phyloP scores from a whole-genome alignment of 35 echinoderm and acorn worm genomes.

The Apostichopus californicus region DNA sequence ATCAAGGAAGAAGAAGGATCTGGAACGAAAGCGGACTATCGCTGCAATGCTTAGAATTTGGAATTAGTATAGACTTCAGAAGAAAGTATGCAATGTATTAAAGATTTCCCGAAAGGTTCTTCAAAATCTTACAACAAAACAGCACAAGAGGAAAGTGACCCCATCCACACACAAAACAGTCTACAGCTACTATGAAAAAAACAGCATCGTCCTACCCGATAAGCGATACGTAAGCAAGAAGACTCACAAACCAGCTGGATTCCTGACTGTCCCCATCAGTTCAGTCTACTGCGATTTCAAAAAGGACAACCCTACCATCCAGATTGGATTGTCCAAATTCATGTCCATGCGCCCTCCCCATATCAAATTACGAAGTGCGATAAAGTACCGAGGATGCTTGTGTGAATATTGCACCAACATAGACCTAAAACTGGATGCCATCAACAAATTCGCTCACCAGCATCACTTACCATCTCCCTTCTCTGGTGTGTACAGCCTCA shows the following conservation, averaged over 20 bases:
- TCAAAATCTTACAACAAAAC: background rate
- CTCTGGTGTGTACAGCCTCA: background rate
- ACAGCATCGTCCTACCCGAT: constrained; percentile 10
- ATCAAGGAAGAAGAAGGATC: constrained; percentile 10
- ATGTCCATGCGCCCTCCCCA: constrained; percentile 28
- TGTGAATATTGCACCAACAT: constrained; percentile 65
- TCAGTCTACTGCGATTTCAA: constrained; percentile 18
- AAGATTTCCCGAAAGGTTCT: background rate
- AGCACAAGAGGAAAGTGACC: constrained; percentile 9
- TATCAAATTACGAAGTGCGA: constrained; percentile 21
- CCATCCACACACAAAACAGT: background rate
- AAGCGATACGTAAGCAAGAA: constrained; percentile 24
- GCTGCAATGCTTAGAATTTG: background rate
- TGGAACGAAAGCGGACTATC: background rate
- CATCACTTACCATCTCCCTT: constrained; percentile 14
- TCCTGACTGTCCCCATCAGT: constrained; percentile 17
- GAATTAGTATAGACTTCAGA: background rate
- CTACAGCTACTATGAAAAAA: constrained; percentile 2
- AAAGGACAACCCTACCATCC: constrained; percentile 5
- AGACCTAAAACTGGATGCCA: constrained; percentile 38
- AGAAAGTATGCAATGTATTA: background rate
- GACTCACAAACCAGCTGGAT: background rate
- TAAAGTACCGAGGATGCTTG: constrained; percentile 53
- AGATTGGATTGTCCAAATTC: constrained; percentile 20
- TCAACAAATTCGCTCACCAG: constrained; percentile 43